phyloP scores from a whole-genome alignment of 2,113 vertebrate species.

The Empidonax alnorum region DNA sequence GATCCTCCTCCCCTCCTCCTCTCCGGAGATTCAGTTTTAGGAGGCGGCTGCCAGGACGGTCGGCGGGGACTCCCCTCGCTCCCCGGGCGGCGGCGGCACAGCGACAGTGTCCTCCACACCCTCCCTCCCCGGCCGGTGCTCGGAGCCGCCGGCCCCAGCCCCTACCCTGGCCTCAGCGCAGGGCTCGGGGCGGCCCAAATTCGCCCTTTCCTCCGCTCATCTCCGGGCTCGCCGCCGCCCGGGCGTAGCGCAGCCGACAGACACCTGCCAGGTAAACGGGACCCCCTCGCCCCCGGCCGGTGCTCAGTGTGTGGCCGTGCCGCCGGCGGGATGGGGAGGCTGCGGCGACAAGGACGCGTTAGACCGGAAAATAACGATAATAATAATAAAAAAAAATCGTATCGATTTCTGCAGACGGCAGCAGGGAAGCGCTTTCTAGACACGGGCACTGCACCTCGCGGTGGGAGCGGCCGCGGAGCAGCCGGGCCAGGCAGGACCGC shows the following conservation, averaged over 20 bases:
- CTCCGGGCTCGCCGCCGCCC: not conserved
- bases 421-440: conserved; percentile 48
- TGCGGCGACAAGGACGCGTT: conserved; percentile 47
- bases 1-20: not conserved
- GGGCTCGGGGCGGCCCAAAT: not conserved
- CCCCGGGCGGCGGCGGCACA: not conserved
- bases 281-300: not conserved
- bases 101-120: not conserved
- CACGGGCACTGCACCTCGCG: not conserved
- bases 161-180: not conserved
- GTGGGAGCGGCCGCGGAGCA: not conserved
- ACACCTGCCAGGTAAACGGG: not conserved
- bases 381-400: not conserved
- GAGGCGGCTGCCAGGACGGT: not conserved
- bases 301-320: conserved; percentile 29
- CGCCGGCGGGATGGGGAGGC: not conserved
- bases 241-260: not conserved
- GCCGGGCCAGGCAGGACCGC: too few species aligned
- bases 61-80: not conserved
- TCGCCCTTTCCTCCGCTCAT: not conserved
- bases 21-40: not conserved
- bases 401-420: conserved; percentile 66
- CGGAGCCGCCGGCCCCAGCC: not conserved
- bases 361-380: not conserved
- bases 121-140: not conserved